phyloP scores from a whole-genome alignment of 2,113 vertebrate species.

The Hippocampus comes region DNA sequence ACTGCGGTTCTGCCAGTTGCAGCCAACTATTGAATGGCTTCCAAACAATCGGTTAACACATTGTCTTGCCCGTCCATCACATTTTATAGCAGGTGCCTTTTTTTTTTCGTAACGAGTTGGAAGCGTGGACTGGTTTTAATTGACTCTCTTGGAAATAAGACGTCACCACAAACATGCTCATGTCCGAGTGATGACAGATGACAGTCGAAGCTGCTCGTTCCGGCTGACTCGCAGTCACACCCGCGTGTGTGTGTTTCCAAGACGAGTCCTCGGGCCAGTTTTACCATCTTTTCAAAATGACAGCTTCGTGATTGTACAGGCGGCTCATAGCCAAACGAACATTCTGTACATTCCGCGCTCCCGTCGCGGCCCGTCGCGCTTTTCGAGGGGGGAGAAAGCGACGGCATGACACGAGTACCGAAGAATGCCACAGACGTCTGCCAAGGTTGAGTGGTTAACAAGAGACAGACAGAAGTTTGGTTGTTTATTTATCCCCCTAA shows the following conservation, averaged over 20 bases:
- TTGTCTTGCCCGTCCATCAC: background rate
- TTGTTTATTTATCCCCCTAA: too few species aligned
- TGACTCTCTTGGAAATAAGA: background rate
- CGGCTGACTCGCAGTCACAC: background rate
- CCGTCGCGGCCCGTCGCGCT: slow-evolving; percentile 15
- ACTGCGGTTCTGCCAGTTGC: too few species aligned
- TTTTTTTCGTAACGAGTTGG: background rate
- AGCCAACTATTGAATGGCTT: background rate
- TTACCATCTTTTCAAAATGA: background rate
- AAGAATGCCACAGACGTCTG: too few species aligned
- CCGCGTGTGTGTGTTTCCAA: background rate
- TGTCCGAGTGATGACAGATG: background rate
- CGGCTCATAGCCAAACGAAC: slow-evolving; percentile 22
- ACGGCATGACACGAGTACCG: background rate
- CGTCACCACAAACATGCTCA: background rate
- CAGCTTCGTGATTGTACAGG: slow-evolving; percentile 1
- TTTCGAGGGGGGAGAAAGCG: background rate
- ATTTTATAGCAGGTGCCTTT: background rate
- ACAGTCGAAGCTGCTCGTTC: background rate
- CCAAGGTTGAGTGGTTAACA: too few species aligned
- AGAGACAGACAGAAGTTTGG: too few species aligned
- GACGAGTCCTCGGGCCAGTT: background rate
- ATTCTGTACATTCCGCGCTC: slow-evolving; percentile 52
- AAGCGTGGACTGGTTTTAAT: background rate
- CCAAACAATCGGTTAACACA: background rate